Base-by-base conservation (phyloP, 2,113 vertebrate species). In the Onychostoma macrolepis region DNA sequence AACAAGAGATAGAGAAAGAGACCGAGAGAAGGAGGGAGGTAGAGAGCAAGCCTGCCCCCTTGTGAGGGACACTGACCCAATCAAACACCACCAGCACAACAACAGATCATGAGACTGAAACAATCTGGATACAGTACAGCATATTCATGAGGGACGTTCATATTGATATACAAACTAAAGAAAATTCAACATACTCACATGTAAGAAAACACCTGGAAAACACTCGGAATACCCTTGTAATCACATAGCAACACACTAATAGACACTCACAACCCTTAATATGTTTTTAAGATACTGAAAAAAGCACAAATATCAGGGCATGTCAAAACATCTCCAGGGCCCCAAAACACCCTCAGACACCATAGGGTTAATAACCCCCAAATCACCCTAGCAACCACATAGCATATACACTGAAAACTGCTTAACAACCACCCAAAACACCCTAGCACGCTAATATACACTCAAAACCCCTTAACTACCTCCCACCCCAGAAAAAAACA, bases 1-100 rank as follows among this genome's bases (percentile, higher is more conserved):
- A 88, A 85, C 15, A 33, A 67, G 56, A 80, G 80, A 82, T 24
- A 53, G 28, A 80, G 69, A 81, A 48, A 85, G 58, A 83, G 21
- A 85, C 26, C 24, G 30, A 74, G 50, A 48, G 61, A 48, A 38
- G 71, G 75, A 87, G 48, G 50, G 82, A 88, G 85, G 53, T 45
- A 86, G 87, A 90, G 89, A 87, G 63, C 89, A 88, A 90, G 89
- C 88, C 87, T 90, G 89, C 89, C 89, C 89, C 87, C 89, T 90
- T 80, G 87, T 90, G 89, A 88, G 69, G 56, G 77, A 81, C 45
- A 45, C 72, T 45, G 41, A 26, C 72, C 5, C 24, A 75, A 75
- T 75, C 24, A 43, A 75, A 45, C 1, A n/a, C 4, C 72, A 76
- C 19, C n/a, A n/a, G 11, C 41, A 26, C 24, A 45, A 45, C 72